Percentiles rank a stretch among this genome's conserved stretches.
Evolutionary conservation across 2,888 invertebrate species (phyloP).

Genomic region (Synergus itoensis): DNA sequence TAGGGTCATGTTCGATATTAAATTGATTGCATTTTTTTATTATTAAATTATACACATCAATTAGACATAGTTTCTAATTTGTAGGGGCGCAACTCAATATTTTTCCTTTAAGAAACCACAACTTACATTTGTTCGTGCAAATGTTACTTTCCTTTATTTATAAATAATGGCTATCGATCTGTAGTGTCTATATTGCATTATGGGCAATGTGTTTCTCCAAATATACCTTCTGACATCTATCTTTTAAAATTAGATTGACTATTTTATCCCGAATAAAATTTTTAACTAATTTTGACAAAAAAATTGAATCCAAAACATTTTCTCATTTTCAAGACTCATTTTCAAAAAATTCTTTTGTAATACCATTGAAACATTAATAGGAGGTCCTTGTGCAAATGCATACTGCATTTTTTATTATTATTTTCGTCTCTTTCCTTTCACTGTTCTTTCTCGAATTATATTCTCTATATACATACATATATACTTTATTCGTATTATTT

Average conservation of each 20-base stretch:
- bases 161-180: constrained; percentile 1
- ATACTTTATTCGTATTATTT: not conserved
- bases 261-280: not conserved
- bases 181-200: not conserved
- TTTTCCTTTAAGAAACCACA: not conserved
- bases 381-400: not conserved
- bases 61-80: not conserved
- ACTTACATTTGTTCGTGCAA: not conserved
- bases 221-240: not conserved
- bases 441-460: not conserved
- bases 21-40: no score
- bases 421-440: not conserved
- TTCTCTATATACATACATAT: no score
- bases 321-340: no score
- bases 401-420: no score
- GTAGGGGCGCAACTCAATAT: not conserved
- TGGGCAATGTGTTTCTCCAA: constrained; percentile 5
- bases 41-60: not conserved
- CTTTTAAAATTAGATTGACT: not conserved
- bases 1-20: not conserved
- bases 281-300: not conserved
- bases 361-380: no score
- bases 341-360: no score
- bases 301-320: no score
- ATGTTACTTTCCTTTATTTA: not conserved